Evolutionary conservation across 2,797 vertebrate genomes (phyloP).

Genomic region (Acanthopagrus latus): DNA sequence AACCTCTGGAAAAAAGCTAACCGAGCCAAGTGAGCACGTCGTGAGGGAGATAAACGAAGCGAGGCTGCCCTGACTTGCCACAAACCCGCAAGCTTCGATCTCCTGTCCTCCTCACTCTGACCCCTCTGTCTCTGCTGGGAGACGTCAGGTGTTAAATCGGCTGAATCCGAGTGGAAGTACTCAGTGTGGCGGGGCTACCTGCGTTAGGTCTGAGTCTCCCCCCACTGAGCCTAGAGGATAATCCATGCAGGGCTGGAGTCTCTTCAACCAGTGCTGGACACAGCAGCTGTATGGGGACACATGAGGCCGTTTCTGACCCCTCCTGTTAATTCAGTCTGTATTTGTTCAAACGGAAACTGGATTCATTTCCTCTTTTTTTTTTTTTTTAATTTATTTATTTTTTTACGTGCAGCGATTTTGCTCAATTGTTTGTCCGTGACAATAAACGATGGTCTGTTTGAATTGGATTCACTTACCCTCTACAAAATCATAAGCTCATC

Average conservation of each 20-base stretch:
- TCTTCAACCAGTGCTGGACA: conserved; percentile 28
- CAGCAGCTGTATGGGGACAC: conserved; percentile 35
- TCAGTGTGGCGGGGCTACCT: conserved; percentile 32
- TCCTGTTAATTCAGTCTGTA: conserved; percentile 39
- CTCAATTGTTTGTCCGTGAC: conserved; percentile 21
- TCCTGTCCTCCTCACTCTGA: conserved; percentile 55
- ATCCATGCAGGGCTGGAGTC: conserved; percentile 41
- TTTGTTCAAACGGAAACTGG: conserved; percentile 43
- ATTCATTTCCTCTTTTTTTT: conserved; percentile 20
- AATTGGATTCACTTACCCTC: conserved; percentile 54
- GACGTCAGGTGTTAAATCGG: conserved; percentile 46
- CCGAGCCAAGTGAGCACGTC: background rate
- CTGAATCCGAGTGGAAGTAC: conserved; percentile 53
- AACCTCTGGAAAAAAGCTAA: conserved; percentile 9
- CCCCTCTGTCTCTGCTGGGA: conserved; percentile 30
- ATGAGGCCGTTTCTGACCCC: conserved; percentile 27
- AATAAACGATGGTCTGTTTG: conserved; percentile 32
- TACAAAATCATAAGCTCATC: conserved; percentile 35
- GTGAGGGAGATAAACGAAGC: conserved; percentile 41
- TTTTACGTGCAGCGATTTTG: conserved; percentile 8
- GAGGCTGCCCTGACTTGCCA: conserved; percentile 24
- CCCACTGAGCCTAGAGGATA: conserved; percentile 30
- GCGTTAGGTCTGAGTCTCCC: conserved; percentile 24
- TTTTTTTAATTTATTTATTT: background rate
- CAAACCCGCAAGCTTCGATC: conserved; percentile 52